phyloP scores from a whole-genome alignment of 2,113 vertebrate genomes.

The Ictidomys tridecemlineatus region DNA sequence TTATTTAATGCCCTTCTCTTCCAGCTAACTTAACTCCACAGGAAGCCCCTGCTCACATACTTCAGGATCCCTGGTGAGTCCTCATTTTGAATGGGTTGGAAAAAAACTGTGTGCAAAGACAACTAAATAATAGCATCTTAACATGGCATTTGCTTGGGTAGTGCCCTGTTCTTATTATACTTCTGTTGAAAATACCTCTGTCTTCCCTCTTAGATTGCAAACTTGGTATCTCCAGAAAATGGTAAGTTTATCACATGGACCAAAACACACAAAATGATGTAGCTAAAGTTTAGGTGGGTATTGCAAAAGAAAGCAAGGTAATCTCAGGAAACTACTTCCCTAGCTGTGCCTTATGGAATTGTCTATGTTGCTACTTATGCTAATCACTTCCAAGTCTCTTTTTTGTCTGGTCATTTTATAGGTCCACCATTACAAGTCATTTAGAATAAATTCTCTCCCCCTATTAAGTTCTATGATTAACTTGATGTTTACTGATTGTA shows the following conservation, averaged over 20 bases:
- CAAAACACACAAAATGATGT: background rate
- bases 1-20: background rate
- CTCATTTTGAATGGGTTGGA: background rate
- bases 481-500: background rate
- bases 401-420: background rate
- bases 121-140: background rate
- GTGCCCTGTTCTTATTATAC: background rate
- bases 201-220: background rate
- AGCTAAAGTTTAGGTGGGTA: background rate
- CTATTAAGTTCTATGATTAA: constrained; percentile 14
- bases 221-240: background rate
- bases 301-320: background rate
- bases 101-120: background rate
- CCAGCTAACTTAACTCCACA: background rate
- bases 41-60: background rate
- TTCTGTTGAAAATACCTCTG: background rate
- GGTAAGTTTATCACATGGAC: background rate
- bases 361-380: background rate
- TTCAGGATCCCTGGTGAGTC: background rate
- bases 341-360: background rate
- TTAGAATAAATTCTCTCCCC: constrained; percentile 32
- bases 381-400: background rate
- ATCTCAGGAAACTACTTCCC: background rate
- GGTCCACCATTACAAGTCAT: background rate
- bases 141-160: background rate